Evolutionary conservation across 2,888 invertebrate species (phyloP), one percentile per base, ranked within the genome.

Genomic region (Drosophila nigritarsus): DNA sequence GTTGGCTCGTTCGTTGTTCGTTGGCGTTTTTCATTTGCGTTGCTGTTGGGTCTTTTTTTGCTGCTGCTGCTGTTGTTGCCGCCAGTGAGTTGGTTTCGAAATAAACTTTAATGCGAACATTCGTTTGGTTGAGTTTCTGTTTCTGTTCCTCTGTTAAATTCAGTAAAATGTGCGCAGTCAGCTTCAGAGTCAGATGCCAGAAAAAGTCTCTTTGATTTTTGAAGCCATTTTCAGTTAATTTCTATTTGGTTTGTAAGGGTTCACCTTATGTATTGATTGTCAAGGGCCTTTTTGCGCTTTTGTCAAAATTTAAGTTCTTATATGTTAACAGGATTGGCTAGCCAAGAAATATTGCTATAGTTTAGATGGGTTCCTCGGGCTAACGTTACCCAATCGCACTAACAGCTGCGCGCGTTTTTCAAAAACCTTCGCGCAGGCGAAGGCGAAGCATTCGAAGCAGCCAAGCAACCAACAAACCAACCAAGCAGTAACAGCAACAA

Each of bases 141-240:
- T 89, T 89, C 89, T 89, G 88, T 75, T 82, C 78, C 85, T 85
- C 85, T 85, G 90, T 89, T 89, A 89, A 85, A 89, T 85, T 85
- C 70, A 72, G 68, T 73, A 64, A 73, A 82, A 70, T 85, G 73
- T 85, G 85, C 85, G 89, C 85, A 82, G 87, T 83, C 89, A 85
- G 89, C 86, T 85, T 78, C 50, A 73, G 73, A 50, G 55, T 54
- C 18, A 42, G 24, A 69, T 59, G 53, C 69, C 32, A 68, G 51
- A 36, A 38, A 34, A 69, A 61, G 18, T 51, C 24, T n/a, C 29
- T 53, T 48, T 42, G 30, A 64, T 58, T 58, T 58, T n/a, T 11
- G 7, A 30, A 30, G 34, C 42, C 32, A n/a, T 38, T 36, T 65
- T 53, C 3, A 11, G 29, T 30, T 24, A 6, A 50, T 0, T 11